Base-by-base conservation (phyloP, 2,888 invertebrate genomes). In the Nycteola revayana region DNA sequence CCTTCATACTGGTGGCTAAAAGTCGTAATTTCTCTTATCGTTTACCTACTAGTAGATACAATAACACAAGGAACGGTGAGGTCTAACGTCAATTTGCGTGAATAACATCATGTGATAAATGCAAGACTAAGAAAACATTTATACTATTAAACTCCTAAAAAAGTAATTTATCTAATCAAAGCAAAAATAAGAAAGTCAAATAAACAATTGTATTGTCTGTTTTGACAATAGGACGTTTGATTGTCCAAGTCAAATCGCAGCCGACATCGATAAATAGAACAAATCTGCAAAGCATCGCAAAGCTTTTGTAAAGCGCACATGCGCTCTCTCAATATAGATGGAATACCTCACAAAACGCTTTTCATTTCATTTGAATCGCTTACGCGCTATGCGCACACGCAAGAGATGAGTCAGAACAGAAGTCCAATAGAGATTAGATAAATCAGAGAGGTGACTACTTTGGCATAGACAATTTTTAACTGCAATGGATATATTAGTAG, bases 331-430 rank as follows among this genome's bases (percentile, higher is more conserved):
- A 72, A 74, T 75, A 67, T 66, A 60, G 63, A 68, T 66, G 68
- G 66, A 62, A 64, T 66, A 67, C 67, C 75, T 57, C 66, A 84
- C 82, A 84, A 84, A 85, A 86, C 75, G 84, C 87, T 85, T 88
- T 88, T 87, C 80, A 86, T 85, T 82, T 78, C 79, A 50, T 79
- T 79, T 80, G 69, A 85, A 81, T 76, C 78, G 71, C 65, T 66
- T 66, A 71, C 74, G 66, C 49, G 57, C 57, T 60, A 55, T 66
- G 64, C 60, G 63, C 65, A 60, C 52, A 63, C 66, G 64, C 68
- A 68, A 59, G 58, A 66, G 59, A 66, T 81, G 79, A 78, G 57
- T 69, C 63, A 68, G 53, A 39, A 45, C 63, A 68, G 53, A 39
- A 45, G 33, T 32, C 41, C 34, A 42, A 29, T 30, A 32, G 26